Evolutionary conservation across 2,113 vertebrate genomes (phyloP), one percentile per base, ranked within the genome.

Genomic region (Rousettus leschenaultii): DNA sequence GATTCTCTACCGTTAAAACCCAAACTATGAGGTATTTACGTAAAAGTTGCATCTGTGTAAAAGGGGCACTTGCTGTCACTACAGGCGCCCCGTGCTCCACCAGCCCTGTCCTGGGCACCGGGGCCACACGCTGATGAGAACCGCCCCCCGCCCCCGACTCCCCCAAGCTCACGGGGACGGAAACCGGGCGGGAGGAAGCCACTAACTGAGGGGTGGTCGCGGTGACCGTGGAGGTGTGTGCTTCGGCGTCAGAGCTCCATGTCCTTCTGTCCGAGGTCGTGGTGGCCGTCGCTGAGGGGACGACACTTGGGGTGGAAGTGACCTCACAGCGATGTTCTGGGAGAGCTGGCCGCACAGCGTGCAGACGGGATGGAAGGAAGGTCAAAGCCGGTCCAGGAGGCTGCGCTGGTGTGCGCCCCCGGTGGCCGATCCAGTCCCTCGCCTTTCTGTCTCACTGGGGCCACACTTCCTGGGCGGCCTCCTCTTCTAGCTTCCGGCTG

Each of bases 31-130:
- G 78, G 43, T 35, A 51, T 30, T 18, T 40, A 57, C 0, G 26
- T 19, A 15, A 63, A 75, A 45, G 55, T 14, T 8, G 18, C 5
- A n/a, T 59, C 78, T 71, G 22, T 16, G 43, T 22, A 28, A 35
- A 26, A 80, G 7, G 1, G 7, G 0, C 2, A 30, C 45, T 11
- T 0, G 6, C 9, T 38, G 2, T n/a, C 35, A 5, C 5, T 10
- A 26, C 0, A 53, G 24, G 24, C 6, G 2, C 19, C 22, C 16
- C 5, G 6, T 2, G 26, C 22, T 55, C 30, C 15, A 4, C 43
- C 6, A 14, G 10, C 10, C 55, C 65, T 10, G 14, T 11, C 12
- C 33, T 6, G 11, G 33, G 43, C 4, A 22, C 6, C 7, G 21
- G 38, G 40, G 61, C 26, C 7, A 3, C 18, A 9, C 1, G 38